These are phyloP conservation scores for Leistus spinibarbis DNA, from an alignment of 2,888 invertebrate species.

Conservation along the genomic window DNA sequence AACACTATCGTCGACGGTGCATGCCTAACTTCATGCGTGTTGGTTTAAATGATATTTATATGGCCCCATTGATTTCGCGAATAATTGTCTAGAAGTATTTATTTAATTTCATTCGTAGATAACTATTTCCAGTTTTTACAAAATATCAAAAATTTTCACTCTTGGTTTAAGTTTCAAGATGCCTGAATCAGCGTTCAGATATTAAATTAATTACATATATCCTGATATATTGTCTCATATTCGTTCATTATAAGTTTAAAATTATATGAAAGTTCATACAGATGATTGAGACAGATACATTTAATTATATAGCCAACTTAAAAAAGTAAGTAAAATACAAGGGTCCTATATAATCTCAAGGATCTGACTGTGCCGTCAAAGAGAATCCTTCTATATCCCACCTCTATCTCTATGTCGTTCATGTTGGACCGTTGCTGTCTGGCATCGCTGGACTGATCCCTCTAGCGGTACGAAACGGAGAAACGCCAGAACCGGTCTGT, in stretches of 20 bases:
- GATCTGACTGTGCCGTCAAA: neutral
- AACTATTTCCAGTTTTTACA: too few species aligned
- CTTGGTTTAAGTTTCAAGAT: too few species aligned
- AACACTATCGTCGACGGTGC: neutral
- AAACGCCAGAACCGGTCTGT: neutral
- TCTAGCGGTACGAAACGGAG: neutral
- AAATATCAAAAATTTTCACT: too few species aligned
- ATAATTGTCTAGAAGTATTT: too few species aligned
- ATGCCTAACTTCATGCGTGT: neutral
- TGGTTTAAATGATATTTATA: neutral
- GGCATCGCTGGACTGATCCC: neutral
- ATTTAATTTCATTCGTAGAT: too few species aligned
- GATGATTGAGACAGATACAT: too few species aligned
- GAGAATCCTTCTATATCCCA: neutral
- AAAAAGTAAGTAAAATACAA: neutral
- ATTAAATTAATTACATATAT: too few species aligned
- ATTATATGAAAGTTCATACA: too few species aligned
- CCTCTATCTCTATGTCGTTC: neutral
- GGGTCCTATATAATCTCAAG: neutral
- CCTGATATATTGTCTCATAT: too few species aligned
- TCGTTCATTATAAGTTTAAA: too few species aligned
- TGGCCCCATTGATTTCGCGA: too few species aligned
- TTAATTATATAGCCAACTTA: neutral
- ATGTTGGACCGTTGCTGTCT: neutral
- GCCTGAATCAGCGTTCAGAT: too few species aligned